Base-by-base conservation (phyloP, 2,113 vertebrate genomes). In the Tragulus kanchil region DNA sequence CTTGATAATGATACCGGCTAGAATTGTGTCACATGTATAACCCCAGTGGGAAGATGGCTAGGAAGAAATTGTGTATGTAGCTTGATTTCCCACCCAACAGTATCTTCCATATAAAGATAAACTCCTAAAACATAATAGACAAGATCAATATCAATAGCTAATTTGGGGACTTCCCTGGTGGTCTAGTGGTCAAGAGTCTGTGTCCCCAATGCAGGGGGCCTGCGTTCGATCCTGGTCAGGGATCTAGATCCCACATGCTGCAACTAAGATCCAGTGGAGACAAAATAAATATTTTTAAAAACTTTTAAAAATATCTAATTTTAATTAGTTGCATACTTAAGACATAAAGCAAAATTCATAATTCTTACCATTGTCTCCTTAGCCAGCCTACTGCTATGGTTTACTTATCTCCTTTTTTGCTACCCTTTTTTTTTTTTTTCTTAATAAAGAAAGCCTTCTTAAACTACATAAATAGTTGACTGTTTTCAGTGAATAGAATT, bases 391-490 rank as follows among this genome's bases (percentile, higher is more conserved):
- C 48, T 92, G 15, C 19, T 52, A 25, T 59, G 73, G 8, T n/a
- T 87, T 81, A 11, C 16, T 92, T 92, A 79, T 83, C 8, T 81
- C 25, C 86, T 93, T 94, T 61, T 19, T 23, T 90, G 42, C 52
- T 0, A n/a, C 36, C 36, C 36, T 36, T 36, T 36, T 36, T 31
- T 78, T 50, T 16, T 65, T 52, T 31, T 64, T 81, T 78, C 54
- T 5, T 23, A 89, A 83, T 77, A 91, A 62, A 73, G 54, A 45
- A 85, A 56, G 15, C 6, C 3, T 85, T 31, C 85, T 90, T 90
- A 83, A 93, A 59, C 91, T 93, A 85, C 21, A 59, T 28, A 81
- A 89, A 85, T 67, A 61, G 21, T 82, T 98, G 21, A 31, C 54
- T 81, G 13, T 90, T 96, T 81, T 73, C 79, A 83, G 17, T 89